Evolutionary conservation across 2,888 invertebrate genomes (phyloP).

Genomic region (Diarsia dahlii): DNA sequence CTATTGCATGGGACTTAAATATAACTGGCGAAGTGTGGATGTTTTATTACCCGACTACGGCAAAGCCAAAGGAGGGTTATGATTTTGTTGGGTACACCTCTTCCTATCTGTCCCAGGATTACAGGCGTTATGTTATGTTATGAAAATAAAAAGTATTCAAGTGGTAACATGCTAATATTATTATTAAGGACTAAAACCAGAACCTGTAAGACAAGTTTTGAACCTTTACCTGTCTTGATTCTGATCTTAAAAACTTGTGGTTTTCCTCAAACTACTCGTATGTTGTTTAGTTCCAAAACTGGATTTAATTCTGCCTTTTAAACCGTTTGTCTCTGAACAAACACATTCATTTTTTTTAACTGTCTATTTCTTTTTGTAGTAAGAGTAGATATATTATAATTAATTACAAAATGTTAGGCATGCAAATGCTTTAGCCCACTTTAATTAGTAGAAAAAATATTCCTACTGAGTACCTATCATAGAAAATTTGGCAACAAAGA

Average conservation of each 20-base stretch:
- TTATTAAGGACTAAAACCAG: neutral
- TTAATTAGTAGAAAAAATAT: no score
- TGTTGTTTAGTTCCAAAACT: neutral
- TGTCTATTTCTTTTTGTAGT: neutral
- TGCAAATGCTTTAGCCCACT: no score
- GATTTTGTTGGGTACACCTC: no score
- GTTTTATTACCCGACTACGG: no score
- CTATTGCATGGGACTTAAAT: no score
- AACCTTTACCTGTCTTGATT: constrained; percentile 33
- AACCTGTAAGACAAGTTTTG: constrained; percentile 26
- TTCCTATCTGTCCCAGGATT: no score
- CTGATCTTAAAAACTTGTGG: constrained; percentile 10
- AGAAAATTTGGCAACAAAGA: neutral
- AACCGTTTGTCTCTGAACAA: neutral
- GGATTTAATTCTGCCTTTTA: neutral
- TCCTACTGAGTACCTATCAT: neutral
- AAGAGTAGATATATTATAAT: neutral
- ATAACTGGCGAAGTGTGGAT: no score
- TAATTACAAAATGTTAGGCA: neutral
- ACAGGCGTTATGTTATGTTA: no score
- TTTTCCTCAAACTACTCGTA: constrained; percentile 24
- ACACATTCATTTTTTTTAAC: neutral
- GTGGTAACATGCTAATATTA: neutral
- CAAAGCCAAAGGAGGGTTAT: no score
- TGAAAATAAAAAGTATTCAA: no score